Conservation (phyloP, 2,113 vertebrate genomes). For the Salminus brasiliensis region DNA sequence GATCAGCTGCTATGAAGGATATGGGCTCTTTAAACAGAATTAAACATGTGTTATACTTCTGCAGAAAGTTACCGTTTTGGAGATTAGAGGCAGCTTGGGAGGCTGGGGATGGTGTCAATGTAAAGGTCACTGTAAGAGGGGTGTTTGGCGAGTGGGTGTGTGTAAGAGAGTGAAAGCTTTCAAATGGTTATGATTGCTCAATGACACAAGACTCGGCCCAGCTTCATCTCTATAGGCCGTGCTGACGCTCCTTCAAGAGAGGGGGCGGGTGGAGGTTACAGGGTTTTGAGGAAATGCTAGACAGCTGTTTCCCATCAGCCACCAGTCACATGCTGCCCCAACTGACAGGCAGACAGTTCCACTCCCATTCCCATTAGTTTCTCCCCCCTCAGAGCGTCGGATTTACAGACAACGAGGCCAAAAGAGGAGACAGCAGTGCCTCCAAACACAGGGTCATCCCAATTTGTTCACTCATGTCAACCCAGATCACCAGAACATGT, state of each 20-base stretch:
- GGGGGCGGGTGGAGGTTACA: constrained; percentile 45
- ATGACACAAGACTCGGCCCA: not conserved
- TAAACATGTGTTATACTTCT: no score
- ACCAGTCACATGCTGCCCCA: constrained; percentile 56
- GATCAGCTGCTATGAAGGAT: no score
- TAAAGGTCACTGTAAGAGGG: constrained; percentile 7
- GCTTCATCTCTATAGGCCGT: not conserved
- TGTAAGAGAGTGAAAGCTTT: not conserved
- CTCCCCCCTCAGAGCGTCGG: not conserved
- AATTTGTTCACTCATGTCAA: constrained; percentile 70
- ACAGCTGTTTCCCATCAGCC: constrained; percentile 77
- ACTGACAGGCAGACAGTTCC: constrained; percentile 42
- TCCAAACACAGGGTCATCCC: constrained; percentile 73
- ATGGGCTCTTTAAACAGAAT: no score
- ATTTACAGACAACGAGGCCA: constrained; percentile 49
- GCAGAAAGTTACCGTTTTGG: not conserved
- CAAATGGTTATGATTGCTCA: not conserved
- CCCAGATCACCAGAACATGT: constrained; percentile 53
- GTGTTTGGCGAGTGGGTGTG: not conserved
- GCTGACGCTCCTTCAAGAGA: constrained; percentile 29
- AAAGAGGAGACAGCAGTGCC: constrained; percentile 57
- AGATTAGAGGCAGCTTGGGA: constrained; percentile 13
- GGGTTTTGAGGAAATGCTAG: constrained; percentile 39
- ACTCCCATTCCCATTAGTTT: constrained; percentile 5
- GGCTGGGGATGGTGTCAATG: constrained; percentile 17